Evolutionary conservation across 2,888 invertebrate species (phyloP).

Genomic region (Drosophila rellima): DNA sequence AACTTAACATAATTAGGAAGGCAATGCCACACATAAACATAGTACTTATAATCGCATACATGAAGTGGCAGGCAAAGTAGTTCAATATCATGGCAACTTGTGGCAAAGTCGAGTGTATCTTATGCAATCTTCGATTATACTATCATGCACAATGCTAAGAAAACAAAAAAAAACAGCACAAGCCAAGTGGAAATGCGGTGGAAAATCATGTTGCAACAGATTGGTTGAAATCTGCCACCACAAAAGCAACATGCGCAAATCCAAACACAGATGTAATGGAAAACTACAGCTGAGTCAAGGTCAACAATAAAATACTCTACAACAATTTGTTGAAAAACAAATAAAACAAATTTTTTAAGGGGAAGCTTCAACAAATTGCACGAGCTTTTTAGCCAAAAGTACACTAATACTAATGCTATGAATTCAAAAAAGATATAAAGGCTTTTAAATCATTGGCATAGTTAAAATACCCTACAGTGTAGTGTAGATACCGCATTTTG

Average conservation of each 20-base stretch:
- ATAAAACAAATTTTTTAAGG: background rate
- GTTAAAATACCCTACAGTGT: background rate
- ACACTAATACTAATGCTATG: background rate
- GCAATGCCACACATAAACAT: slow-evolving; percentile 12
- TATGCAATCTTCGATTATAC: slow-evolving; percentile 51
- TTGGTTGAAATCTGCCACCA: slow-evolving; percentile 50
- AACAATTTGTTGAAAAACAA: background rate
- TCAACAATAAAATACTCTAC: background rate
- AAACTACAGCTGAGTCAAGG: background rate
- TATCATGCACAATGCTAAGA: slow-evolving; percentile 15
- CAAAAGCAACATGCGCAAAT: slow-evolving; percentile 34
- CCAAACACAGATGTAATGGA: background rate
- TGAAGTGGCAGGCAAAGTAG: slow-evolving; percentile 31
- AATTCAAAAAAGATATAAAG: background rate
- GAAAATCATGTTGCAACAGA: slow-evolving; percentile 46
- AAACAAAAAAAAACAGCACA: slow-evolving; percentile 27
- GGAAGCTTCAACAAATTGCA: too few species aligned
- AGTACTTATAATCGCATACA: background rate
- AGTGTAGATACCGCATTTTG: slow-evolving; percentile 28
- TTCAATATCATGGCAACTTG: slow-evolving; percentile 53
- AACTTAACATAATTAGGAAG: too few species aligned
- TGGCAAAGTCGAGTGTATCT: slow-evolving; percentile 29
- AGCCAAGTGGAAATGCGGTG: slow-evolving; percentile 43
- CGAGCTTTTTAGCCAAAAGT: background rate
- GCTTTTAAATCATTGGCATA: background rate